phyloP scores from a whole-genome alignment of 2,888 invertebrate genomes.

The Eumerus sabulonum region DNA sequence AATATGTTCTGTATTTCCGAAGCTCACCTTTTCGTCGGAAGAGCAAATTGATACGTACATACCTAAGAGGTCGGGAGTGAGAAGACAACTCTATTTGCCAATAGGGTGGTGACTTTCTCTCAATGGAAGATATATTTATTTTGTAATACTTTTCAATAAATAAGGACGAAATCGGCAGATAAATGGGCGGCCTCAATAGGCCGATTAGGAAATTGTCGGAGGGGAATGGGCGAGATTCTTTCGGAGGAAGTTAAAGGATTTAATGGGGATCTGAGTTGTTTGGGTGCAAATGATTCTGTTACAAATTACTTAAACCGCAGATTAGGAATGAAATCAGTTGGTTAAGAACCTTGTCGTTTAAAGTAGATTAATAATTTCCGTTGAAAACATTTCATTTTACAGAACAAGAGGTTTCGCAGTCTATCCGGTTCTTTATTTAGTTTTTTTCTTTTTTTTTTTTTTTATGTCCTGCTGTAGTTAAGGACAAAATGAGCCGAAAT shows the following conservation, averaged over 20 bases:
- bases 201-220: slow-evolving; percentile 53
- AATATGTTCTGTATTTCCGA: slow-evolving; percentile 41
- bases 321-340: too few relatives aligned
- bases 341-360: too few relatives aligned
- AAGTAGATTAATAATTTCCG: too few relatives aligned
- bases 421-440: too few relatives aligned
- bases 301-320: too few relatives aligned
- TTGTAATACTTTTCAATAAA: slow-evolving; percentile 53
- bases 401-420: too few relatives aligned
- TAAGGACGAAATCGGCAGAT: slow-evolving; percentile 62
- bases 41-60: slow-evolving; percentile 17
- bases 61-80: not conserved
- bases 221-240: not conserved
- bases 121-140: slow-evolving; percentile 59
- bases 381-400: too few relatives aligned
- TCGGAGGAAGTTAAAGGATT: not conserved
- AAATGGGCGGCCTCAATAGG: slow-evolving; percentile 62
- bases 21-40: slow-evolving; percentile 33
- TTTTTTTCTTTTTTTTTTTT: too few relatives aligned
- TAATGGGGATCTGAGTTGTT: not conserved
- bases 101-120: slow-evolving; percentile 44
- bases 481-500: too few relatives aligned
- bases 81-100: slow-evolving; percentile 54
- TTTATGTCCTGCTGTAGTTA: too few relatives aligned
- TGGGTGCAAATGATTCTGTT: not conserved